Percentiles rank a stretch among this genome's conserved stretches.
Conservation (phyloP, 2,113 vertebrate genomes). For the Lophura nycthemera region DNA sequence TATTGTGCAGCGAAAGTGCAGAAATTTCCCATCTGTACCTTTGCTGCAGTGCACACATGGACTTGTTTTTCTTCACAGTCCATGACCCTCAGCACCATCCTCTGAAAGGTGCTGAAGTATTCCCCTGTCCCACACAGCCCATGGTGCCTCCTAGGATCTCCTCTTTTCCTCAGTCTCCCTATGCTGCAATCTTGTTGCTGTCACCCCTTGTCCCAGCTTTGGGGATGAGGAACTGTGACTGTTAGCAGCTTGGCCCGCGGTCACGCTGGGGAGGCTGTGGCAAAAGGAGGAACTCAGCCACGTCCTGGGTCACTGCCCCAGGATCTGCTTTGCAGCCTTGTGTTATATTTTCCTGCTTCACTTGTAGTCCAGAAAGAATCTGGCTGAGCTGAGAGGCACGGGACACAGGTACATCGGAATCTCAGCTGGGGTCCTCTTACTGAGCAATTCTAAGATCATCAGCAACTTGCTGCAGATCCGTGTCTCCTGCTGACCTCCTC, state of each 20-base stretch:
- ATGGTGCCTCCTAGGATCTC: neutral
- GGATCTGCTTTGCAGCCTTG: neutral
- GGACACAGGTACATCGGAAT: neutral
- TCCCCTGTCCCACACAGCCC: accelerated
- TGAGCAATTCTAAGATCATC: neutral
- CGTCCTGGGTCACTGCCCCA: neutral
- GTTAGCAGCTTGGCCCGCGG: neutral
- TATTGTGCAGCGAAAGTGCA: slow-evolving; percentile 1
- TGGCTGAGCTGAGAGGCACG: accelerated
- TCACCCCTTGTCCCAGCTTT: neutral
- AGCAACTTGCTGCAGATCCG: neutral
- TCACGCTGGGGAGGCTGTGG: slow-evolving; percentile 26
- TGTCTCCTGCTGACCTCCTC: accelerated
- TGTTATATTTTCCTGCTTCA: neutral
- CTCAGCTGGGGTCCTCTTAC: neutral
- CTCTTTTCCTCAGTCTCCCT: neutral
- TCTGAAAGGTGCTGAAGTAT: neutral
- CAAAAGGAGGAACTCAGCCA: slow-evolving; percentile 43
- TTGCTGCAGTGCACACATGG: neutral
- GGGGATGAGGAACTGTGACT: slow-evolving; percentile 39
- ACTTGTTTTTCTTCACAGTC: neutral
- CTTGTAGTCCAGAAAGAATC: neutral
- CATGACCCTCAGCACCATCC: neutral
- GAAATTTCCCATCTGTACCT: neutral
- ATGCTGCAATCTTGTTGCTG: neutral